Evolutionary conservation across 1,140 invertebrate genomes (phyloP).

Genomic region (roundworm (Caenorhabditis elegans)): WBcel235 BX284602.5:6857501-6858000

Average conservation of each 20-base stretch:
- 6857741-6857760: conserved; percentile 23
- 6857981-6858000: neutral
- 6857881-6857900: too few relatives aligned
- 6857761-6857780: neutral
- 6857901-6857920: too few relatives aligned
- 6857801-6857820: neutral
- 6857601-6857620: neutral
- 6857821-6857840: neutral
- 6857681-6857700: neutral
- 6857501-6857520: neutral
- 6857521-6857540: neutral
- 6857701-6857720: conserved; percentile 33
- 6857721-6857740: conserved; percentile 36
- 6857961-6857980: neutral
- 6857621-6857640: conserved; percentile 16
- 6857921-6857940: neutral
- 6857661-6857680: neutral
- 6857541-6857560: neutral
- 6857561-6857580: neutral
- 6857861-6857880: neutral
- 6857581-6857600: neutral
- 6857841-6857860: neutral
- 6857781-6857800: neutral
- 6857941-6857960: neutral
- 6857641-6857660: conserved; percentile 17